phyloP scores from a whole-genome alignment of 2,797 vertebrate species.

The Aldrovandia affinis region DNA sequence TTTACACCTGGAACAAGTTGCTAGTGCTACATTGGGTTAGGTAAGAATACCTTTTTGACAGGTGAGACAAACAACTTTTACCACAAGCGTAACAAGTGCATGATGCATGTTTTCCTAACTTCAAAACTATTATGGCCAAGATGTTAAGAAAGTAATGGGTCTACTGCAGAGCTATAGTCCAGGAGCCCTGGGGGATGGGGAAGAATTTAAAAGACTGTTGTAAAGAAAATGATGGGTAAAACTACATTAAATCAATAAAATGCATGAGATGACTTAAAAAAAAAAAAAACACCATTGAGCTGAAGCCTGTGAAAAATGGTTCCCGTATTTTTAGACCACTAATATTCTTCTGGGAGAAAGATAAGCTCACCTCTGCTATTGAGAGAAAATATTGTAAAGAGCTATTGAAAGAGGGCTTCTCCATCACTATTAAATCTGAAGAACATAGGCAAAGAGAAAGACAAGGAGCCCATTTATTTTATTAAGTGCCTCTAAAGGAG shows the following conservation, averaged over 20 bases:
- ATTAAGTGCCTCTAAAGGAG: background rate
- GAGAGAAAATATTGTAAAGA: conserved; percentile 8
- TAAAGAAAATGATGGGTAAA: background rate
- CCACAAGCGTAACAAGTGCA: background rate
- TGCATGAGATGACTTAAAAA: background rate
- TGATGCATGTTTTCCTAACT: background rate
- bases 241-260: background rate
- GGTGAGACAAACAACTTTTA: conserved; percentile 12
- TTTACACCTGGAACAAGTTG: background rate
- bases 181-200: background rate
- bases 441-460: background rate
- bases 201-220: background rate
- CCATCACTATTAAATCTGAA: conserved; percentile 18
- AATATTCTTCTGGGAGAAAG: background rate
- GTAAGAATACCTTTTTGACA: background rate
- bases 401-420: conserved; percentile 21
- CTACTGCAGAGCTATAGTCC: background rate
- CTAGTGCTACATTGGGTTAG: background rate
- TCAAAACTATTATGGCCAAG: background rate
- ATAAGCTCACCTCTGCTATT: background rate
- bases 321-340: background rate
- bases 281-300: background rate
- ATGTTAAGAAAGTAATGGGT: background rate
- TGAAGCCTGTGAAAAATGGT: background rate
- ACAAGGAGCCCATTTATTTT: conserved; percentile 19